These are phyloP conservation scores for Synaphobranchus kaupii DNA, from an alignment of 2,797 vertebrate species.

Conservation along the genomic window DNA sequence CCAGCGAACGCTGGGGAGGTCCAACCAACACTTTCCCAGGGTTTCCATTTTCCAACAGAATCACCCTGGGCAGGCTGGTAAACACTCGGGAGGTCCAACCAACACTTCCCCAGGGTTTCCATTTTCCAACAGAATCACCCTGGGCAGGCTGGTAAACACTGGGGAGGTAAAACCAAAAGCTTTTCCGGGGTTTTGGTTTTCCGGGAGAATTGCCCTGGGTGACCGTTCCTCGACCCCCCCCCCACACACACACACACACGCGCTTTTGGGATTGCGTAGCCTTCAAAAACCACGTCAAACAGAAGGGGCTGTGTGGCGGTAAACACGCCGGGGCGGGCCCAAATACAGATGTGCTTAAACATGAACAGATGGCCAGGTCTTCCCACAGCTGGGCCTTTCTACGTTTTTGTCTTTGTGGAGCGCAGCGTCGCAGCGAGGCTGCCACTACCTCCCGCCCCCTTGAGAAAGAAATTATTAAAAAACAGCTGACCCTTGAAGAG, in stretches of 20 bases:
- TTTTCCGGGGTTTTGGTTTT: neutral
- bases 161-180: neutral
- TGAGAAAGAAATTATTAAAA: too few species aligned
- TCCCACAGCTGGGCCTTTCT: neutral
- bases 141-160: neutral
- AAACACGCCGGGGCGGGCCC: conserved; percentile 51
- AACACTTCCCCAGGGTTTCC: neutral
- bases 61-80: neutral
- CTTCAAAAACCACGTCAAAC: conserved; percentile 30
- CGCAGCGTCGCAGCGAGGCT: neutral
- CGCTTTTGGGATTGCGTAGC: neutral
- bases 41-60: conserved; percentile 1
- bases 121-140: neutral
- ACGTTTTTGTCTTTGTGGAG: neutral
- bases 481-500: conserved; percentile 18
- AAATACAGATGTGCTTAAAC: conserved; percentile 57
- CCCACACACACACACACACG: too few species aligned
- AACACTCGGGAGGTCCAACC: neutral
- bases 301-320: conserved; percentile 32
- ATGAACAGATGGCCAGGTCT: conserved; percentile 48
- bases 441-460: neutral
- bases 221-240: neutral
- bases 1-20: neutral
- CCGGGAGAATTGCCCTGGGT: neutral
- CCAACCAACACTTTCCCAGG: neutral